Percentiles rank a stretch among this genome's conserved stretches.
phyloP scores from a whole-genome alignment of 2,888 invertebrate genomes.

The Watsonalla binaria region DNA sequence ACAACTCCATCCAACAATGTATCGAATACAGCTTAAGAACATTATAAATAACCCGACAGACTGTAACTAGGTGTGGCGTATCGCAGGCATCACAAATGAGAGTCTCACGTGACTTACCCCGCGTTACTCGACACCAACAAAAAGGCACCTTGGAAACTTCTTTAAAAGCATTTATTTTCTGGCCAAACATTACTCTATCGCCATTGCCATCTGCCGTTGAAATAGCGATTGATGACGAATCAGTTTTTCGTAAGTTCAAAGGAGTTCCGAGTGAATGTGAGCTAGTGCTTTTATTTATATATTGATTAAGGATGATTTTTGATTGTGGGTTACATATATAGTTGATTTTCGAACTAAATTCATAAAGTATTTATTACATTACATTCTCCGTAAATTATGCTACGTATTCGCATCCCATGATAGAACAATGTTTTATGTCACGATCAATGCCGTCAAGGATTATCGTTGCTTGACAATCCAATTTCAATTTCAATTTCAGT shows the following conservation, averaged over 20 bases:
- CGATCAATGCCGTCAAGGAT: no score
- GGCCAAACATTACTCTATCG: constrained; percentile 23
- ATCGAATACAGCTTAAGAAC: not conserved
- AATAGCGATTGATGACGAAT: constrained; percentile 28
- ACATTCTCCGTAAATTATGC: no score
- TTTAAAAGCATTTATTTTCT: constrained; percentile 34
- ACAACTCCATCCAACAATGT: not conserved
- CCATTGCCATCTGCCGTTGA: constrained; percentile 21
- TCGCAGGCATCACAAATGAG: constrained; percentile 28
- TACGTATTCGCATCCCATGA: no score
- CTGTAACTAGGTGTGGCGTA: constrained; percentile 11
- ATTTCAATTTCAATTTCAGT: no score
- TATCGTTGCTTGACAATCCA: no score
- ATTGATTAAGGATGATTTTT: not conserved
- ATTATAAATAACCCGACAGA: not conserved
- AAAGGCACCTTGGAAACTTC: constrained; percentile 28
- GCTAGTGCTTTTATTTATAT: not conserved
- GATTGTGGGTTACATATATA: not conserved
- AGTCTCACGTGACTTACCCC: constrained; percentile 30
- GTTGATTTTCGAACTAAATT: not conserved
- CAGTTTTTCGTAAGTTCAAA: constrained; percentile 8
- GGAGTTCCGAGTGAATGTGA: not conserved
- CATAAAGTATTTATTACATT: no score
- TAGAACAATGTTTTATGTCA: no score
- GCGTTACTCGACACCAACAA: constrained; percentile 23